These are phyloP conservation scores for Enhydra lutris DNA, from an alignment of 2,113 vertebrate genomes.

Conservation along the genomic window DNA sequence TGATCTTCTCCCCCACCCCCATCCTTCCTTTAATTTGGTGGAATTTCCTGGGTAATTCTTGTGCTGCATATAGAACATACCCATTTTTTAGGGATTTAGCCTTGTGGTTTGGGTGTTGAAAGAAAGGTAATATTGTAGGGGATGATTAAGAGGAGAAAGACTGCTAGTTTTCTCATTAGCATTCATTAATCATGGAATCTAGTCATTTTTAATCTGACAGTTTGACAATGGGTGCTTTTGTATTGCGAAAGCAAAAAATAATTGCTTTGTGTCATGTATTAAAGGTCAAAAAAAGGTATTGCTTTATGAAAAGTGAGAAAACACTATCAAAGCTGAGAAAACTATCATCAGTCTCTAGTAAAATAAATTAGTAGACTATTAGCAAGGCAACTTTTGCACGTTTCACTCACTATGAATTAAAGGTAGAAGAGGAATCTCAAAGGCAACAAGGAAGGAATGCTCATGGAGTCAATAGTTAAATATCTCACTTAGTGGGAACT, in stretches of 20 bases:
- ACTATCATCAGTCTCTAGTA: not conserved
- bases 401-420: conserved; percentile 22
- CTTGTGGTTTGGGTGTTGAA: not conserved
- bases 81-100: not conserved
- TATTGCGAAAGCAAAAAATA: not conserved
- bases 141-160: conserved; percentile 6
- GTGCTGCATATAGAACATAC: not conserved
- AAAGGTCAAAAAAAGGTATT: not conserved
- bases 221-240: conserved; percentile 21
- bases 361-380: conserved; percentile 45
- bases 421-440: not conserved
- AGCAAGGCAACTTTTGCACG: not conserved
- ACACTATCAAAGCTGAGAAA: conserved; percentile 37
- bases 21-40: not conserved
- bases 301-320: conserved; percentile 34
- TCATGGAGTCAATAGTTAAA: not conserved
- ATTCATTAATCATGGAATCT: conserved; percentile 18
- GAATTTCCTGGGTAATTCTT: not conserved
- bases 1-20: not conserved
- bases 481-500: conserved; percentile 17
- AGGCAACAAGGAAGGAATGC: not conserved
- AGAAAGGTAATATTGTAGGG: not conserved
- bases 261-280: not conserved
- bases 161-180: conserved; percentile 5
- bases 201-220: not conserved